Percentiles rank a stretch among this genome's conserved stretches.
Conservation (phyloP, 2,888 invertebrate genomes). For the Cabera pusaria region DNA sequence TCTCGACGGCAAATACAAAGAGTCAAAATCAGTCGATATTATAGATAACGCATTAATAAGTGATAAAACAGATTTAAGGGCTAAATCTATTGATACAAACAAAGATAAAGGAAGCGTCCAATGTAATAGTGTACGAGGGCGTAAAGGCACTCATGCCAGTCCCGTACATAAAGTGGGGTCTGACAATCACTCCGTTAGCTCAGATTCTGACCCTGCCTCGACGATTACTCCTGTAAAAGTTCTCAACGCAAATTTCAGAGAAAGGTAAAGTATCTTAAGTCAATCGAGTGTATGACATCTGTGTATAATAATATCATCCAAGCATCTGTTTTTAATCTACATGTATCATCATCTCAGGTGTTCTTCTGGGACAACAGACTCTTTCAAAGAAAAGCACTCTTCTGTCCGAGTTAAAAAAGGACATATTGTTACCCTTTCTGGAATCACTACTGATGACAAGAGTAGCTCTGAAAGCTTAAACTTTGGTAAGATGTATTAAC, state of each 20-base stretch:
- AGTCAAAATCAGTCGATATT: slow-evolving; percentile 77
- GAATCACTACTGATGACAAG: slow-evolving; percentile 84
- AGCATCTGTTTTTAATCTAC: slow-evolving; percentile 11
- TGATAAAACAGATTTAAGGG: slow-evolving; percentile 49
- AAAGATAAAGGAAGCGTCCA: slow-evolving; percentile 50
- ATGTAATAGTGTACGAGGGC: slow-evolving; percentile 56
- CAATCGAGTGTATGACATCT: neutral
- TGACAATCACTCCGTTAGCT: slow-evolving; percentile 86
- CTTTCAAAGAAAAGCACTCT: slow-evolving; percentile 66
- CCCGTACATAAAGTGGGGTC: slow-evolving; percentile 53
- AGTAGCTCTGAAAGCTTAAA: slow-evolving; percentile 93
- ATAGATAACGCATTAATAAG: slow-evolving; percentile 47
- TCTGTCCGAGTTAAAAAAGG: slow-evolving; percentile 58
- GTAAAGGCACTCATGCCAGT: slow-evolving; percentile 61
- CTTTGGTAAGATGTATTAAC: slow-evolving; percentile 69
- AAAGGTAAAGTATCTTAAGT: slow-evolving; percentile 77
- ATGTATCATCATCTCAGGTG: slow-evolving; percentile 48
- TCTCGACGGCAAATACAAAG: slow-evolving; percentile 93
- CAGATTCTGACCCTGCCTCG: slow-evolving; percentile 88
- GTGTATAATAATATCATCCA: slow-evolving; percentile 6
- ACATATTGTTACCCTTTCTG: slow-evolving; percentile 74
- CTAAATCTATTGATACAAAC: slow-evolving; percentile 45
- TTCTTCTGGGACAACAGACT: slow-evolving; percentile 63
- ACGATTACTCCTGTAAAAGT: slow-evolving; percentile 86
- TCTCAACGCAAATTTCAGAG: slow-evolving; percentile 75